Conservation (phyloP, 2,113 vertebrate species). For the Phodopus roborovskii region DNA sequence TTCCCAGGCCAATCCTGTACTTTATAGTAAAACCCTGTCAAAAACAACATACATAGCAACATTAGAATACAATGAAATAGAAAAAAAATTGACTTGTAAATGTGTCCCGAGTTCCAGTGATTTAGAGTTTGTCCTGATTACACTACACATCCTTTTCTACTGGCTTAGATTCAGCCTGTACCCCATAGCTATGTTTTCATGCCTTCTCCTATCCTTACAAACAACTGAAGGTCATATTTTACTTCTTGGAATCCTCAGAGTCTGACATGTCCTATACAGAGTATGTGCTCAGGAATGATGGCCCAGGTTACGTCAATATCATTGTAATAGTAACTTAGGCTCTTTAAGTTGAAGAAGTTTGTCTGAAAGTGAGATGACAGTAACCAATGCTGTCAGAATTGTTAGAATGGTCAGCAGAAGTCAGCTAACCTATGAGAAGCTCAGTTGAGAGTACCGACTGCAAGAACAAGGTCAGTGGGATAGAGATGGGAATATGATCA, state of each 20-base stretch:
- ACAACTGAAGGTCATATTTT: not conserved
- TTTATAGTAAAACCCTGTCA: not conserved
- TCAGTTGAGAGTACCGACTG: not conserved
- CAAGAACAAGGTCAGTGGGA: not conserved
- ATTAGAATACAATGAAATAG: not conserved
- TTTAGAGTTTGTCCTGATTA: not conserved
- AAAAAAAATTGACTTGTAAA: not conserved
- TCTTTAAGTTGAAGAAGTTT: slow-evolving; percentile 2
- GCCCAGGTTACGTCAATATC: not conserved
- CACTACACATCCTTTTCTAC: not conserved
- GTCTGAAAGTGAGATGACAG: not conserved
- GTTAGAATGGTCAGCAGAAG: not conserved
- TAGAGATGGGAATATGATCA: not conserved
- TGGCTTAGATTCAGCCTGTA: not conserved
- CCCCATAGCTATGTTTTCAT: not conserved
- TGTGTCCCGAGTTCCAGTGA: not conserved
- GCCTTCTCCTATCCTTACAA: not conserved
- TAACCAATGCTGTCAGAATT: not conserved
- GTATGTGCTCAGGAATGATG: not conserved
- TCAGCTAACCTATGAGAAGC: not conserved
- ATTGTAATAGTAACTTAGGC: not conserved
- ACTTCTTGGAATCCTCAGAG: not conserved
- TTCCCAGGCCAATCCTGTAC: not conserved
- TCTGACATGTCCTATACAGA: not conserved
- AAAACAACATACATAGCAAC: not conserved